A percentile compares a stretch with the other conserved stretches of the same genome.
These are phyloP conservation scores for Junco hyemalis DNA, from an alignment of 2,113 vertebrate genomes.

Conservation along the genomic window DNA sequence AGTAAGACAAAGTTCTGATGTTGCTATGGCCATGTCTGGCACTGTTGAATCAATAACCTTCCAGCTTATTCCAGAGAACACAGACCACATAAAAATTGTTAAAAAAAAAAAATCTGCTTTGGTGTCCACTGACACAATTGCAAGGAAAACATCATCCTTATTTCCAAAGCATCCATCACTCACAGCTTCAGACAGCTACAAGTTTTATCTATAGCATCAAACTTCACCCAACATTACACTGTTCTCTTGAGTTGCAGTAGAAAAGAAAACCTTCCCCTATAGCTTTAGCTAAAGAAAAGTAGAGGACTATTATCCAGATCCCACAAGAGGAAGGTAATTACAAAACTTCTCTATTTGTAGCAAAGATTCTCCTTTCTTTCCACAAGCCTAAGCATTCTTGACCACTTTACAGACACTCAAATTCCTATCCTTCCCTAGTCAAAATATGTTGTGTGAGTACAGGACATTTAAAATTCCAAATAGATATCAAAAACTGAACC, in stretches of 20 bases:
- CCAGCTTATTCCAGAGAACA: not conserved
- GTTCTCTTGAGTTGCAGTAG: not conserved
- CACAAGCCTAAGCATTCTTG: not conserved
- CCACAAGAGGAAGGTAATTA: not conserved
- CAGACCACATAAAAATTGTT: not conserved
- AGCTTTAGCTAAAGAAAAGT: not conserved
- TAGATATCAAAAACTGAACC: not conserved
- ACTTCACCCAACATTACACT: not conserved
- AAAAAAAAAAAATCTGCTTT: not conserved
- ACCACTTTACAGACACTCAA: not conserved
- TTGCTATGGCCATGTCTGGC: not conserved
- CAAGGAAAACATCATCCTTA: not conserved
- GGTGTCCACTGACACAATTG: not conserved
- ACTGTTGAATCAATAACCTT: not conserved
- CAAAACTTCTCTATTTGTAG: not conserved
- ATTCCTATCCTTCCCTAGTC: not conserved
- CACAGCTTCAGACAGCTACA: not conserved
- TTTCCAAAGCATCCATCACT: not conserved
- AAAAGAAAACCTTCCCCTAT: not conserved
- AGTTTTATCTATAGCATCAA: not conserved
- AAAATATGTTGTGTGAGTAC: fast-evolving
- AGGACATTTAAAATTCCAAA: not conserved
- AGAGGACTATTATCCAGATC: not conserved
- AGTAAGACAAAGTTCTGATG: not conserved
- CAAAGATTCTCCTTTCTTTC: not conserved